Percentiles rank a stretch among this genome's conserved stretches.
Conservation (phyloP, 2,113 vertebrate genomes). For the Girardinichthys multiradiatus region DNA sequence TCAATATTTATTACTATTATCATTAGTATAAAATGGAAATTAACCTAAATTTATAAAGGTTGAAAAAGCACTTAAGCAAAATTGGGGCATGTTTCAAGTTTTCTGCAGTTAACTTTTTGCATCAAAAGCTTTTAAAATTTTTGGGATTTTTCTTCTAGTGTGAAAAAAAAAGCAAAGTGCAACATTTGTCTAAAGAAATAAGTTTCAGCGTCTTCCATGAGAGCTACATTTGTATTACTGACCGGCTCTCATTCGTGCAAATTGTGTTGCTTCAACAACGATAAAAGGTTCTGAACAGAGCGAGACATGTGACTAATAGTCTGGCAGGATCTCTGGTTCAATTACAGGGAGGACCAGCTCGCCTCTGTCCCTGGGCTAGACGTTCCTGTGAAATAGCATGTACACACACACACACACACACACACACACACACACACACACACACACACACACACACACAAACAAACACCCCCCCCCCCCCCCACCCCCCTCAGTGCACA, state of each 20-base stretch:
- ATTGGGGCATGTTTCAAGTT: neutral
- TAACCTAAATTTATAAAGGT: neutral
- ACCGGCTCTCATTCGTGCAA: slow-evolving; percentile 36
- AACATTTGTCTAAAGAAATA: slow-evolving; percentile 26
- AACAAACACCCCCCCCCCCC: slow-evolving; percentile 29
- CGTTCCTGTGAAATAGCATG: slow-evolving; percentile 56
- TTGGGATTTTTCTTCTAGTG: neutral
- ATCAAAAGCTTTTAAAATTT: neutral
- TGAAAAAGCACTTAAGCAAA: neutral
- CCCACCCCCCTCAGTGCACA: slow-evolving; percentile 29
- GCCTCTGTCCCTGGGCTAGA: slow-evolving; percentile 72
- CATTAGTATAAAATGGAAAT: neutral
- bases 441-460: slow-evolving; percentile 7
- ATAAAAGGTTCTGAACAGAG: slow-evolving; percentile 60
- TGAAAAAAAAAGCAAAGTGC: neutral
- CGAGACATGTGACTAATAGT: slow-evolving; percentile 70
- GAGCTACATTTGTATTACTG: slow-evolving; percentile 53
- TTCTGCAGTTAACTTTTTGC: neutral
- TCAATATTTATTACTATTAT: neutral
- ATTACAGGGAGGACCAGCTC: slow-evolving; percentile 71
- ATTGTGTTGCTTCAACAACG: slow-evolving; percentile 59
- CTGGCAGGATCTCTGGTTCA: slow-evolving; percentile 65
- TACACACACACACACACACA: slow-evolving; percentile 16
- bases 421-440: slow-evolving; percentile 18
- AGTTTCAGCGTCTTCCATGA: slow-evolving; percentile 7